phyloP scores from a whole-genome alignment of 2,113 vertebrate genomes.

The Spilogale gracilis region DNA sequence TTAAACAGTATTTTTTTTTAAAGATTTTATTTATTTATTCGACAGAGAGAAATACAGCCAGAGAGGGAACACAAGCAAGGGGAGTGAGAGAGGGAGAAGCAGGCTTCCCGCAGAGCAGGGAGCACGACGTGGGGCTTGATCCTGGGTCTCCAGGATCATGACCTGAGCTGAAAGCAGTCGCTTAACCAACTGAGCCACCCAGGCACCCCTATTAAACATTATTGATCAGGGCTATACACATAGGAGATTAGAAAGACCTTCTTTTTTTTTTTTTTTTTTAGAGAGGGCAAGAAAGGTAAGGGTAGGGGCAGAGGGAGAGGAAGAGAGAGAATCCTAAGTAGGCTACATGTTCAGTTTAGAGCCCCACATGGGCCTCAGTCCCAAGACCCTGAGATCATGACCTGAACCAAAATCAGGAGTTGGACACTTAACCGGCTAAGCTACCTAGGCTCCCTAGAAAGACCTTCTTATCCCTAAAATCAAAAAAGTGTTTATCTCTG shows the following conservation, averaged over 20 bases:
- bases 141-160: too few species aligned
- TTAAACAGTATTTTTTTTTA: not conserved
- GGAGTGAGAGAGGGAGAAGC: too few species aligned
- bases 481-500: not conserved
- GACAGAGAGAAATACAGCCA: too few species aligned
- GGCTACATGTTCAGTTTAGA: not conserved
- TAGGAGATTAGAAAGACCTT: not conserved
- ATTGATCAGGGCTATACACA: not conserved
- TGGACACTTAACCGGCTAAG: not conserved
- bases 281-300: not conserved
- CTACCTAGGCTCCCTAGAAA: not conserved
- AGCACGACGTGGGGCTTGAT: too few species aligned
- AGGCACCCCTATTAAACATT: not conserved
- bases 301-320: not conserved
- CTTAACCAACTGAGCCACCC: too few species aligned
- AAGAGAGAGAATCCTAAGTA: not conserved
- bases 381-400: not conserved
- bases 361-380: not conserved
- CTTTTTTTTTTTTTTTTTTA: not conserved
- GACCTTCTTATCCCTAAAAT: not conserved
- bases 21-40: too few species aligned
- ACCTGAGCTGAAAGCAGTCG: too few species aligned
- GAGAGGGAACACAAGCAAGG: too few species aligned
- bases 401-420: not conserved
- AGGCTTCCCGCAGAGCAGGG: too few species aligned